Base-by-base conservation (phyloP, 2,797 vertebrate species). In the Chelonia mydas region DNA sequence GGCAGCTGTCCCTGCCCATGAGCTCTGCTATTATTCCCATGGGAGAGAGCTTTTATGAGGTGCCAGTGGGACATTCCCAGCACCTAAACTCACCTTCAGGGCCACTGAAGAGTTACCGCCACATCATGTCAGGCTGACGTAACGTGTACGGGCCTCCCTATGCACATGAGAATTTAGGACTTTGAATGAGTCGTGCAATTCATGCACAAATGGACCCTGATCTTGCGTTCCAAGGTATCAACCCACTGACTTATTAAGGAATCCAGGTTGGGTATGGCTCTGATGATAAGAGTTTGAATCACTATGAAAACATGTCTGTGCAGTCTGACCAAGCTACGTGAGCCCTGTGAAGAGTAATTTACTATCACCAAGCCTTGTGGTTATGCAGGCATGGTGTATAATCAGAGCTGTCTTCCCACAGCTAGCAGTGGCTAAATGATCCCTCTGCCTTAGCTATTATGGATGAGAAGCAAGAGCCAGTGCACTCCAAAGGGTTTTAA, bases 361-460 rank as follows among this genome's bases (percentile, higher is more conserved):
- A 91, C 11, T 55, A 45, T 59, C 68, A 90, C 23, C 59, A n/a
- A 10, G 51, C 57, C 16, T 57, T 81, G 16, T 45, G 81, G 68
- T 53, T 76, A 89, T 90, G 81, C 89, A 93, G 49, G 59, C 19
- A 59, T 15, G 49, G n/a, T 91, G 0, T 45, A 83, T 3, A 87
- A 61, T 88, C 86, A 80, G 61, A 92, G 16, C 21, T 84, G 45
- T 33, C 65, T 90, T 90, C 86, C 45, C 86, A 86, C 68, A 90
- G 28, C n/a, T 31, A 90, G 54, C n/a, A 92, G 82, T 8, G 86
- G 37, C 12, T 89, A 81, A 93, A 89, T 92, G 91, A 95, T 95
- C 37, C 84, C 21, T 45, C 25, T 54, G 5, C 68, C 21, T 86
- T 57, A 90, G 77, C 61, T 84, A 57, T n/a, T 87, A 54, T 2